Percentiles rank a stretch among this genome's conserved stretches.
Evolutionary conservation across 2,113 vertebrate genomes (phyloP).

Genomic region (Mormyrus iriodes): DNA sequence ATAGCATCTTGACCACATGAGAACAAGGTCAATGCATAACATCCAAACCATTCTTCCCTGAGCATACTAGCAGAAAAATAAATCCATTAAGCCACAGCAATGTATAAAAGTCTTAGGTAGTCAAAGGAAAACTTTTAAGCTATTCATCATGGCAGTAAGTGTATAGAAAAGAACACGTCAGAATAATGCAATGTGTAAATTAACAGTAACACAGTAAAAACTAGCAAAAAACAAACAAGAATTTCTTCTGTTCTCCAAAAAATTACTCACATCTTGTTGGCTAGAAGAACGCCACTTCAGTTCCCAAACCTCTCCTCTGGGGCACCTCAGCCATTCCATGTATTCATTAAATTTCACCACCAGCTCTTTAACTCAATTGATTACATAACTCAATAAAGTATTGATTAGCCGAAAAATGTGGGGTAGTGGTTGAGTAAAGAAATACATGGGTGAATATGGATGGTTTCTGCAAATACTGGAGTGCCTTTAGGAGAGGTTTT

Average conservation of each 20-base stretch:
- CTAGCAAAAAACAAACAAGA: not conserved
- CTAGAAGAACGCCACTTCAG: not conserved
- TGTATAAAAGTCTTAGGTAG: not conserved
- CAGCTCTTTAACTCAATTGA: not conserved
- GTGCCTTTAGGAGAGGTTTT: not conserved
- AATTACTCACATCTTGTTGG: not conserved
- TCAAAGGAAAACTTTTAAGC: too few relatives aligned
- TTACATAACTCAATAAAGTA: not conserved
- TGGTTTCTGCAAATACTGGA: not conserved
- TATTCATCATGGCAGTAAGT: too few relatives aligned
- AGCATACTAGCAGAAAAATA: not conserved
- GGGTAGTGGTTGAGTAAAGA: not conserved
- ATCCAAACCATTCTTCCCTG: not conserved
- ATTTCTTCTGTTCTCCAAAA: not conserved
- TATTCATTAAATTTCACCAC: not conserved
- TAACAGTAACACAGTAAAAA: not conserved
- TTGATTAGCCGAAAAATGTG: not conserved
- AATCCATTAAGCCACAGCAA: not conserved
- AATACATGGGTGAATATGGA: not conserved
- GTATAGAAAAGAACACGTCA: not conserved
- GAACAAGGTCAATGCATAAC: not conserved
- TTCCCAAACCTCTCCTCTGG: not conserved
- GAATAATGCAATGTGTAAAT: not conserved
- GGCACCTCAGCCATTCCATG: not conserved
- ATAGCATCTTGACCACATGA: not conserved